Conservation (phyloP, 2,797 vertebrate species). For the Xyrichtys novacula region DNA sequence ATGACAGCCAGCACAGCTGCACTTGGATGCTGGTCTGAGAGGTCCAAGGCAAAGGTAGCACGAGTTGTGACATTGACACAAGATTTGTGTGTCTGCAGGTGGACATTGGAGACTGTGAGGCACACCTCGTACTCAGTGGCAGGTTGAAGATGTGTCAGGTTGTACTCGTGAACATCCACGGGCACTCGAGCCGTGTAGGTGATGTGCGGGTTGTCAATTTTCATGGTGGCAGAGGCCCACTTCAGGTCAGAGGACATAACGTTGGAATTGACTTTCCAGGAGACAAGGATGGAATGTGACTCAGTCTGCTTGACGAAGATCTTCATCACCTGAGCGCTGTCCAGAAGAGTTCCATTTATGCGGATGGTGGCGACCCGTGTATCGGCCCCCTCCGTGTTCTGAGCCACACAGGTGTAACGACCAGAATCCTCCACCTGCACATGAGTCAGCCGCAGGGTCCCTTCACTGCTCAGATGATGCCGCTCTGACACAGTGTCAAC, state of each 20-base stretch:
- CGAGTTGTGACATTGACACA: constrained; percentile 98
- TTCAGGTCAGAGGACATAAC: constrained; percentile 96
- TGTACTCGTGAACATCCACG: constrained; percentile 97
- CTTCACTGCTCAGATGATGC: constrained; percentile 91
- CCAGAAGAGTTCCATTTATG: constrained; percentile 94
- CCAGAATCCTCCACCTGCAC: constrained; percentile 94
- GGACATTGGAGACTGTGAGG: constrained; percentile 94
- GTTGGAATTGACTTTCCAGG: constrained; percentile 96
- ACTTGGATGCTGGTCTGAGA: constrained; percentile 92
- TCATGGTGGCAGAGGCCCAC: constrained; percentile 99
- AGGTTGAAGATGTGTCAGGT: constrained; percentile 96
- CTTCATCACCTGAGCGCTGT: constrained; percentile 93
- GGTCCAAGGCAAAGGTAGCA: constrained; percentile 90
- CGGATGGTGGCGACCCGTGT: constrained; percentile 91
- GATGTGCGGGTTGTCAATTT: constrained; percentile 97
- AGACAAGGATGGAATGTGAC: constrained; percentile 95
- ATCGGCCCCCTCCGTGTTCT: constrained; percentile 95
- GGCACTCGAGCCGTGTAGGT: constrained; percentile 98
- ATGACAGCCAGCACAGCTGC: constrained; percentile 93
- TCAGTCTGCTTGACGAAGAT: constrained; percentile 96
- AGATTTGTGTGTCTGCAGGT: constrained; percentile 95
- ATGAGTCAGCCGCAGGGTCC: constrained; percentile 90
- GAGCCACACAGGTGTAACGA: constrained; percentile 95
- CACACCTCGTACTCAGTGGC: constrained; percentile 97
- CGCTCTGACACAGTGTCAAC: constrained; percentile 90